These are phyloP conservation scores for Sebastes miniatus DNA, from an alignment of 2,797 vertebrate species.

Conservation along the genomic window DNA sequence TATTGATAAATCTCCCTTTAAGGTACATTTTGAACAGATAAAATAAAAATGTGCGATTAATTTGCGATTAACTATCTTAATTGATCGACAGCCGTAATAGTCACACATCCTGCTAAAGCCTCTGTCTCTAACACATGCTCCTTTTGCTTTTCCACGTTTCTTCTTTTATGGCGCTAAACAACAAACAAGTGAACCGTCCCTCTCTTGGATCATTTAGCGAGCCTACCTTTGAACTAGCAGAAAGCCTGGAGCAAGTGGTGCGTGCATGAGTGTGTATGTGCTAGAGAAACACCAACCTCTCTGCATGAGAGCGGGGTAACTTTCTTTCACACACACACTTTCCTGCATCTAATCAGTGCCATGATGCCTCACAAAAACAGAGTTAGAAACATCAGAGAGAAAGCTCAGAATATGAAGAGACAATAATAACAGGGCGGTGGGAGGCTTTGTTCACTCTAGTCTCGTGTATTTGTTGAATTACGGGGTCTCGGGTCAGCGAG, in stretches of 20 bases:
- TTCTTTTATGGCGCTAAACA: slow-evolving; percentile 38
- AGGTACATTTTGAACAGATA: no score
- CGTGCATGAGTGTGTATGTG: neutral
- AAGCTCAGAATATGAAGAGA: slow-evolving; percentile 24
- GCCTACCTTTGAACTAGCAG: slow-evolving; percentile 59
- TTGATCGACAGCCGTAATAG: neutral
- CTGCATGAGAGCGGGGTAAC: slow-evolving; percentile 12
- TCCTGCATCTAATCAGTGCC: slow-evolving; percentile 23
- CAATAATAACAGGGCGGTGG: slow-evolving; percentile 7
- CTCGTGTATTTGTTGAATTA: slow-evolving; percentile 28
- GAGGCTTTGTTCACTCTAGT: slow-evolving; percentile 27
- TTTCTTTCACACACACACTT: neutral
- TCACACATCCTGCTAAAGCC: neutral
- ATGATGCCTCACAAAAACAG: neutral
- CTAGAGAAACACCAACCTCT: neutral
- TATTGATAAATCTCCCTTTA: no score
- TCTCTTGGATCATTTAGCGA: slow-evolving; percentile 33
- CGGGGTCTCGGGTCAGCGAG: neutral
- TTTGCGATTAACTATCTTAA: no score
- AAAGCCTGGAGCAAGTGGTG: slow-evolving; percentile 23
- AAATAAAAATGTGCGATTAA: no score
- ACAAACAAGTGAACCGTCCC: slow-evolving; percentile 22
- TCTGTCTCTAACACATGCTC: neutral
- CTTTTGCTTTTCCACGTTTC: slow-evolving; percentile 1
- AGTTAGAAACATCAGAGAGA: slow-evolving; percentile 28